Conservation (phyloP, 2,113 vertebrate genomes). For the Tyto alba region DNA sequence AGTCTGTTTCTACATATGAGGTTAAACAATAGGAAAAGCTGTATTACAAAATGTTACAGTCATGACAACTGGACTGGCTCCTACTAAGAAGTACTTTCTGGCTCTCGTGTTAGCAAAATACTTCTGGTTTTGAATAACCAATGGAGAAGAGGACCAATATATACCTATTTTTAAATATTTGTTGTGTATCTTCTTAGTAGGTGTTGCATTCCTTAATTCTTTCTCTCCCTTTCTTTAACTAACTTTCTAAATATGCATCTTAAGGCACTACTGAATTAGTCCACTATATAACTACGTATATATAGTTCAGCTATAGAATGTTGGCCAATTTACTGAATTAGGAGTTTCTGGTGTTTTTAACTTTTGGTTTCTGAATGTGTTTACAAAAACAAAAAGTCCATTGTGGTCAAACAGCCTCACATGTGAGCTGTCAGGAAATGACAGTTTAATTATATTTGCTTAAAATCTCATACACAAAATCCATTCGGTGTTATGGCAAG, state of each 20-base stretch:
- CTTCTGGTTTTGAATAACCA: background rate
- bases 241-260: background rate
- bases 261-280: background rate
- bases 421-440: background rate
- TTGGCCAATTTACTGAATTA: background rate
- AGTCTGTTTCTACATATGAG: background rate
- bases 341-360: background rate
- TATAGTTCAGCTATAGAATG: accelerated
- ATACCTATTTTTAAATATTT: background rate
- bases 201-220: background rate
- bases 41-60: background rate
- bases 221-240: background rate
- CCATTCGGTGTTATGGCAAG: background rate
- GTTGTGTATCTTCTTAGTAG: background rate
- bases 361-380: background rate
- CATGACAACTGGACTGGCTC: background rate
- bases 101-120: background rate
- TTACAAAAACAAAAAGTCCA: background rate
- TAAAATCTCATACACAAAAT: background rate
- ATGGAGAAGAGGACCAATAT: background rate
- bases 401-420: background rate
- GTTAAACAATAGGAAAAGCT: background rate
- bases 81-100: background rate
- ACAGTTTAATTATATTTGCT: conserved; percentile 5
- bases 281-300: background rate